phyloP scores from a whole-genome alignment of 2,113 vertebrate genomes.

The Proterorhinus semilunaris region DNA sequence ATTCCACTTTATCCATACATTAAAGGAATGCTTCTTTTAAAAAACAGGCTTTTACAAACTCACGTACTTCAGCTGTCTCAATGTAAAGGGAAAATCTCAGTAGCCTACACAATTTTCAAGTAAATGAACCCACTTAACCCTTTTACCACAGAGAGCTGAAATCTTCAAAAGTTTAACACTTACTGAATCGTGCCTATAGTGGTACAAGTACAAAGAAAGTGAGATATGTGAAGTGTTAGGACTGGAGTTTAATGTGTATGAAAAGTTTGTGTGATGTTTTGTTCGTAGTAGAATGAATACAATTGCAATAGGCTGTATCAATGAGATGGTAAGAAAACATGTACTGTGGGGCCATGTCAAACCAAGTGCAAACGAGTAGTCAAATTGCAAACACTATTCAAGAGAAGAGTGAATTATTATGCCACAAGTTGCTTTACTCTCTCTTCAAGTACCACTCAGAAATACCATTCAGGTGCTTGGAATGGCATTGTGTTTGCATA shows the following conservation, averaged over 20 bases:
- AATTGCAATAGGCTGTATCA: constrained; percentile 29
- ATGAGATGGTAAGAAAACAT: constrained; percentile 1
- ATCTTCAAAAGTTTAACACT: neutral
- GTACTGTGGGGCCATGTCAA: constrained; percentile 12
- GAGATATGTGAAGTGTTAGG: too few species aligned
- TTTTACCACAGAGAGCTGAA: neutral
- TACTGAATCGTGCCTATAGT: too few species aligned
- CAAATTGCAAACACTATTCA: constrained; percentile 1
- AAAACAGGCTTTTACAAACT: neutral
- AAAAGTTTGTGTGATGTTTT: too few species aligned
- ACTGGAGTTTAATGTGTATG: too few species aligned
- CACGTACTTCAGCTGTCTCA: neutral
- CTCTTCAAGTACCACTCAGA: neutral
- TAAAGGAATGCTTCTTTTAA: neutral
- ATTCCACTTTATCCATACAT: neutral
- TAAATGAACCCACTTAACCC: neutral
- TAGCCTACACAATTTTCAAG: neutral
- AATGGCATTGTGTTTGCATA: constrained; percentile 7
- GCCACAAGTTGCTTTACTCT: neutral
- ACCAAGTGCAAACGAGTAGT: neutral
- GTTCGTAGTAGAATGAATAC: neutral
- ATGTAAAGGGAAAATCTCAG: neutral
- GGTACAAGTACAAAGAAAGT: too few species aligned
- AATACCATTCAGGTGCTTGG: neutral
- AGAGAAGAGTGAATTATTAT: constrained; percentile 12